Percentiles rank a stretch among this genome's conserved stretches.
Conservation (phyloP, 2,797 vertebrate species). For the Craterocephalus amniculus region DNA sequence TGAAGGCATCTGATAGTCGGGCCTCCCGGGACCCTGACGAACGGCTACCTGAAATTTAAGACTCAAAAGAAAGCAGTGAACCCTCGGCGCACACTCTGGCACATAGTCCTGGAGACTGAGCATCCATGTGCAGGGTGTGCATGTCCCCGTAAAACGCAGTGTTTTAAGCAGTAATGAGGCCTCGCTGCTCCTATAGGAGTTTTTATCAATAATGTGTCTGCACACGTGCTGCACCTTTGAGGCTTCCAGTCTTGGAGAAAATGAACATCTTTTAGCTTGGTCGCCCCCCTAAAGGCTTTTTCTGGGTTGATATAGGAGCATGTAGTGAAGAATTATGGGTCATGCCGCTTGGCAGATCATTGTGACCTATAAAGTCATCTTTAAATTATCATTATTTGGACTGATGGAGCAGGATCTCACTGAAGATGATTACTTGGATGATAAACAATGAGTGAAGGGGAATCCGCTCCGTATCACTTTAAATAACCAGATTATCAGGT, state of each 20-base stretch:
- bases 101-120: background rate
- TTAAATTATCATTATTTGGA: no score
- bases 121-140: background rate
- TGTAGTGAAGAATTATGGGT: no score
- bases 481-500: background rate
- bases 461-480: background rate
- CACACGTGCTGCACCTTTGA: constrained; percentile 15
- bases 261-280: constrained; percentile 34
- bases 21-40: constrained; percentile 62
- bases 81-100: constrained; percentile 19
- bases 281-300: constrained; percentile 13
- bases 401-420: no score
- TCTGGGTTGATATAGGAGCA: background rate
- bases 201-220: constrained; percentile 30
- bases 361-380: no score
- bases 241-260: constrained; percentile 41
- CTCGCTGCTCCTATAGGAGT: background rate
- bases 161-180: constrained; percentile 27
- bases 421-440: no score
- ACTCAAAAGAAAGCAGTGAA: constrained; percentile 50
- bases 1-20: constrained; percentile 76
- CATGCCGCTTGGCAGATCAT: no score
- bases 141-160: background rate
- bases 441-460: no score
- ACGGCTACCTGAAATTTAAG: constrained; percentile 71